Percentiles rank a stretch among this genome's conserved stretches.
phyloP scores from a whole-genome alignment of 2,888 invertebrate genomes.

The Criorhina ranunculi region DNA sequence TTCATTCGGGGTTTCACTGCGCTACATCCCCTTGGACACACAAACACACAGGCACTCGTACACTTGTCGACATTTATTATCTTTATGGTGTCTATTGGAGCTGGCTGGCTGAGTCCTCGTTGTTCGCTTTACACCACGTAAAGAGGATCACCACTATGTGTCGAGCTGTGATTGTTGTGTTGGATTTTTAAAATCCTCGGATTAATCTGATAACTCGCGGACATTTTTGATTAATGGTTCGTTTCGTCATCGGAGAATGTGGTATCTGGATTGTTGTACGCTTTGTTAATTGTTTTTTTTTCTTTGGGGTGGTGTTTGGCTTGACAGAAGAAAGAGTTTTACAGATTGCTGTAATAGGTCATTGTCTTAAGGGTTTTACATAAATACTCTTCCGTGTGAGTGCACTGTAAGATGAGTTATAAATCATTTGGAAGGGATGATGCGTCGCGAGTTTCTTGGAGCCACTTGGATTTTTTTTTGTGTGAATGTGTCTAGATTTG shows the following conservation, averaged over 20 bases:
- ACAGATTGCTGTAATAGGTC: slow-evolving; percentile 48
- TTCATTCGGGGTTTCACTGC: slow-evolving; percentile 44
- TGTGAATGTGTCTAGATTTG: too few species aligned
- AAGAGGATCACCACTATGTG: slow-evolving; percentile 64
- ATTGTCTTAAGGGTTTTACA: slow-evolving; percentile 20
- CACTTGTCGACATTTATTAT: slow-evolving; percentile 56
- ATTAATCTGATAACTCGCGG: slow-evolving; percentile 75
- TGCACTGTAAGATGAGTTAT: not conserved
- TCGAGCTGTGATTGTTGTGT: slow-evolving; percentile 63
- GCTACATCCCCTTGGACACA: slow-evolving; percentile 38
- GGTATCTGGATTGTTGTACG: slow-evolving; percentile 54
- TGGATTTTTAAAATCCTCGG: slow-evolving; percentile 70
- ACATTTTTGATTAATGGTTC: slow-evolving; percentile 74
- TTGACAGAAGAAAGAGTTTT: slow-evolving; percentile 38
- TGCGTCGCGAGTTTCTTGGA: not conserved
- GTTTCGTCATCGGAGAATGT: slow-evolving; percentile 67
- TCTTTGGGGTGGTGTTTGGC: slow-evolving; percentile 28
- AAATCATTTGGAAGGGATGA: not conserved
- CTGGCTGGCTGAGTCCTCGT: slow-evolving; percentile 50
- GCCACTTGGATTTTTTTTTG: too few species aligned
- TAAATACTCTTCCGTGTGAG: not conserved
- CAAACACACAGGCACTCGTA: not conserved
- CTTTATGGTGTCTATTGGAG: slow-evolving; percentile 48
- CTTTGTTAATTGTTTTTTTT: slow-evolving; percentile 43
- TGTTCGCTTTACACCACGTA: slow-evolving; percentile 62